Base-by-base conservation (phyloP, 1,140 invertebrate species). In the Neodiprion fabricii region DNA sequence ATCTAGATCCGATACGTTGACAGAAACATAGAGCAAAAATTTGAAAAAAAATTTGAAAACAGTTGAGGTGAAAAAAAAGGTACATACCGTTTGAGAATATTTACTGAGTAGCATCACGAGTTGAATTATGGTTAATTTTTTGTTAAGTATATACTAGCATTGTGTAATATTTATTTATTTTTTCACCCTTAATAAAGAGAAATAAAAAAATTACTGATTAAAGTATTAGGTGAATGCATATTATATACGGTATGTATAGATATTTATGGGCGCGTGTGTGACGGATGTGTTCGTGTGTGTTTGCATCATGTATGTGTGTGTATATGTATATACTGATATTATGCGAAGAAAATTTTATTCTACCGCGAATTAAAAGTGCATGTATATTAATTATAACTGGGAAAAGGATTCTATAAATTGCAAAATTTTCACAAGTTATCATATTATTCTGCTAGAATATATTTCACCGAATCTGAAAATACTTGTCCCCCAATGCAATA, bases 81-180 rank as follows among this genome's bases (percentile, higher is more conserved):
- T 14, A 14, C 28, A 17, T 61, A 61, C 53, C 53, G 11, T 12
- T 12, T 7, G 9, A 17, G 53, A 61, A 61, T 71, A 11, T 12
- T 47, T 61, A 65, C 53, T 1, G 28, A 77, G 65, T 76, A 67
- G 72, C 77, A 70, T 53, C 23, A 67, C 21, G 48, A 48, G 71
- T 21, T 76, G 66, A 66, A 47, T 40, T 67, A 65, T 65, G 65
- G 50, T 21, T 71, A 71, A 70, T 77, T 72, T 75, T 74, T 75
- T 70, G 73, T 72, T 14, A 48, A 67, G 72, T 74, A 70, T 61
- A 70, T 71, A 72, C 67, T 79, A 80, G 79, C 82, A 78, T 84
- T 76, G 78, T 79, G 80, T 85, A 85, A 81, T 86, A 86, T 85
- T 87, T 87, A 86, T 86, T 85, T 85, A 85, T 85, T 86, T 86